Evolutionary conservation across 1,140 invertebrate species (phyloP), one percentile per base, ranked within the genome.

Genomic region (Grapholita molesta): DNA sequence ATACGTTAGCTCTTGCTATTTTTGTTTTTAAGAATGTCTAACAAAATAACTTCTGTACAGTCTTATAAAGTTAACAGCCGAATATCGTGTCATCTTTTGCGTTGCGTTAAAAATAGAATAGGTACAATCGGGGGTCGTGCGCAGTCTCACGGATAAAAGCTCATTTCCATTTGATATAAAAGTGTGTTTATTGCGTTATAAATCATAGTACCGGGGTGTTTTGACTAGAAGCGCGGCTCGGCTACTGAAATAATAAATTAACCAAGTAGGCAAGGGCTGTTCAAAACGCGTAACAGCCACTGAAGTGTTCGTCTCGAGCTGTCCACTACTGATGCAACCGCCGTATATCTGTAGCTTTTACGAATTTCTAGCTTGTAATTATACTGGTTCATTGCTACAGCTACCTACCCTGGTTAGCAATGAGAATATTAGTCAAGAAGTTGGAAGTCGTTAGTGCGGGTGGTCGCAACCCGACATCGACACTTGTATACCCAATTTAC

Each of bases 191-290:
- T 86, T 80, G 78, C 82, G 77, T 74, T 82, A 77, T 91, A 91
- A 91, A 91, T 91, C 89, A 91, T 88, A 76, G 70, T 38, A 66
- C 76, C 79, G 85, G 87, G 82, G 84, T 89, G 89, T 91, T 91
- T 86, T 89, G 89, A 91, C 86, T 87, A 77, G 64, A 67, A 69
- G 68, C 70, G 74, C 76, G 77, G 79, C 68, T 64, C 67, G 69
- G 82, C 86, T 80, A 83, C 85, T 85, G 86, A 89, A 91, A 91
- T 89, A 91, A 91, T 91, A 91, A 89, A 89, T 88, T 88, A 86
- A 72, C 75, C 66, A 81, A 85, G 70, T 79, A 86, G 84, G 86
- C 82, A 79, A 73, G 80, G 73, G 76, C 79, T 80, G 77, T 80
- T 83, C 84, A 21, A 2, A 48, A 8, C 42, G 38, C n/a, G 18